Base-by-base conservation (phyloP, 2,888 invertebrate species). In the Vannuccia rotundouncinata region DNA sequence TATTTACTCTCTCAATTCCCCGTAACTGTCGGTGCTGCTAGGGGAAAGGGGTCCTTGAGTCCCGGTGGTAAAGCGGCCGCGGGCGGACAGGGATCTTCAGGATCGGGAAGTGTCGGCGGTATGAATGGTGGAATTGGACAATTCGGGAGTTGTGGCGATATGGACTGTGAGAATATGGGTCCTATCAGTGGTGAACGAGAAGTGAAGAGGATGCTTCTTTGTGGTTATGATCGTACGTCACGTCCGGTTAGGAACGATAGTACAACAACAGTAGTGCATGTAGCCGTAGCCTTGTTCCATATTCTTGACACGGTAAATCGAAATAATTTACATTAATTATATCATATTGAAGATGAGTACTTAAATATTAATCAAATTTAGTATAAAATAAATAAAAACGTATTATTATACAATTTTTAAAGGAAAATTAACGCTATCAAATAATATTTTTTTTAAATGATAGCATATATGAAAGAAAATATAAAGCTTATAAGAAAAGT, bases 251-350 rank as follows among this genome's bases (percentile, higher is more conserved):
- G 80, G 29, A 81, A 83, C 31, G 84, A 84, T 77, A 79, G 77
- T n/a, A 82, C 83, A 1, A 80, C 83, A 13, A 81, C 84, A 13
- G 81, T 79, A 22, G 83, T 84, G 74, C 82, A 83, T 77, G 80
- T 84, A 0, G 84, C 84, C 60, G 83, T 84, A 31, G 83, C 84
- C 0, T 81, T 84, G 30, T 84, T 84, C 81, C 84, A 84, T 77
- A 84, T 84, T 60, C 83, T 84, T 10, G 84, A 84, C 80, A 84
- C 84, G 82, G 84, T 84, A 81, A 83, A 83, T 75, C n/a, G 59
- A 13, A 13, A n/a, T 59, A n/a, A 59, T 59, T 59, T n/a, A n/a
- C n/a, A n/a, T n/a, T n/a, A n/a, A n/a, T n/a, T n/a, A n/a, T n/a
- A n/a, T n/a, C n/a, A n/a, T n/a, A n/a, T n/a, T n/a, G n/a, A n/a